Evolutionary conservation across 2,113 vertebrate genomes (phyloP).

Genomic region (Puntigrus tetrazona): DNA sequence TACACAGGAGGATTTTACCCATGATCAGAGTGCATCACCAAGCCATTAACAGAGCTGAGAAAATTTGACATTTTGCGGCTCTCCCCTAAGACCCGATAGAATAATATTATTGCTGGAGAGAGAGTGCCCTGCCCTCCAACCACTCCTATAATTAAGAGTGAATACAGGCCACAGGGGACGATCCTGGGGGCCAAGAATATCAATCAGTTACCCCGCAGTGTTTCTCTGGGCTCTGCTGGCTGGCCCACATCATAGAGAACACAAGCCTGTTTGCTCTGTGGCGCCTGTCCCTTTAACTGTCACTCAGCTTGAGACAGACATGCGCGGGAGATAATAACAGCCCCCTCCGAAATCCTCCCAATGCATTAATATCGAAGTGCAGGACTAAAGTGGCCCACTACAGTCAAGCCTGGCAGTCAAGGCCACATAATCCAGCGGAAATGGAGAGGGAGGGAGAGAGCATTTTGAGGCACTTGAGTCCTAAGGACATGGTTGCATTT

Average conservation of each 20-base stretch:
- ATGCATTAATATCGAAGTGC: conserved; percentile 45
- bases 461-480: conserved; percentile 6
- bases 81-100: conserved; percentile 24
- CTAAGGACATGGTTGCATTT: conserved; percentile 21
- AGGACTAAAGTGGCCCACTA: conserved; percentile 28
- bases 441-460: background rate
- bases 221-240: conserved; percentile 29
- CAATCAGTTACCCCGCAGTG: conserved; percentile 14
- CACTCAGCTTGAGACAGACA: conserved; percentile 26
- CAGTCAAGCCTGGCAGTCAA: conserved; percentile 5
- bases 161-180: conserved; percentile 11
- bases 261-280: conserved; percentile 2
- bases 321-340: conserved; percentile 30
- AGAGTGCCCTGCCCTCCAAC: conserved; percentile 11
- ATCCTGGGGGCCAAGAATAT: conserved; percentile 31
- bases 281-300: conserved; percentile 37
- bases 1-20: conserved; percentile 10
- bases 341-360: conserved; percentile 24
- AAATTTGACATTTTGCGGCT: conserved; percentile 43
- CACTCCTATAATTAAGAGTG: conserved; percentile 38
- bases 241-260: conserved; percentile 12
- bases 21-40: conserved; percentile 30
- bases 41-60: conserved; percentile 20
- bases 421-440: conserved; percentile 22
- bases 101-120: conserved; percentile 45